Conservation (phyloP, 2,888 invertebrate genomes). For the Macrostomum cliftonense region DNA sequence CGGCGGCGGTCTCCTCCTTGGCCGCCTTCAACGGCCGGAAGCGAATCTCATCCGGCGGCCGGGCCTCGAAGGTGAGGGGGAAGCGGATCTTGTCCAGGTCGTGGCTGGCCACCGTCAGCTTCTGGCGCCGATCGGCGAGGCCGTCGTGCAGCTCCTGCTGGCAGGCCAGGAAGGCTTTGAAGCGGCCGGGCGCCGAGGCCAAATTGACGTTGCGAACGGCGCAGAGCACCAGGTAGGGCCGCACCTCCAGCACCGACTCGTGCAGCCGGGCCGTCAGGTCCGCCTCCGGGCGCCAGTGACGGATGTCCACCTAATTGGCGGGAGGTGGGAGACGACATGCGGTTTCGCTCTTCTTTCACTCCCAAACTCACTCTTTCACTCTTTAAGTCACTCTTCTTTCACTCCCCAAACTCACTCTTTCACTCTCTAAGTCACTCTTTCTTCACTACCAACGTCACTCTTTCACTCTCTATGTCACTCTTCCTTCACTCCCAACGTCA, state of each 20-base stretch:
- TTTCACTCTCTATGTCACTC: too few species aligned
- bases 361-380: too few species aligned
- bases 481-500: too few species aligned
- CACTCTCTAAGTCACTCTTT: too few species aligned
- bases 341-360: constrained; percentile 19
- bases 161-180: constrained; percentile 59
- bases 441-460: too few species aligned
- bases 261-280: constrained; percentile 19
- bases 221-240: constrained; percentile 56
- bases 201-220: constrained; percentile 49
- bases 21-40: constrained; percentile 35
- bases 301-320: constrained; percentile 17
- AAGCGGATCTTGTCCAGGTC: constrained; percentile 48
- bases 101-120: constrained; percentile 65
- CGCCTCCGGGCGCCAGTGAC: constrained; percentile 29
- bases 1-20: constrained; percentile 47
- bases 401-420: too few species aligned
- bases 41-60: constrained; percentile 47
- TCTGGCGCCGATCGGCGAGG: constrained; percentile 56
- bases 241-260: constrained; percentile 43
- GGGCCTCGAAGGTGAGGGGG: constrained; percentile 51
- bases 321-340: not conserved
- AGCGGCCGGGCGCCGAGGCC: constrained; percentile 42
- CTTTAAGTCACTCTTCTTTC: too few species aligned
- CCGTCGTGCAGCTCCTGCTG: constrained; percentile 42